Evolutionary conservation across 2,113 vertebrate genomes (phyloP), one percentile per base, ranked within the genome.

Genomic region (Setophaga kirtlandii): DNA sequence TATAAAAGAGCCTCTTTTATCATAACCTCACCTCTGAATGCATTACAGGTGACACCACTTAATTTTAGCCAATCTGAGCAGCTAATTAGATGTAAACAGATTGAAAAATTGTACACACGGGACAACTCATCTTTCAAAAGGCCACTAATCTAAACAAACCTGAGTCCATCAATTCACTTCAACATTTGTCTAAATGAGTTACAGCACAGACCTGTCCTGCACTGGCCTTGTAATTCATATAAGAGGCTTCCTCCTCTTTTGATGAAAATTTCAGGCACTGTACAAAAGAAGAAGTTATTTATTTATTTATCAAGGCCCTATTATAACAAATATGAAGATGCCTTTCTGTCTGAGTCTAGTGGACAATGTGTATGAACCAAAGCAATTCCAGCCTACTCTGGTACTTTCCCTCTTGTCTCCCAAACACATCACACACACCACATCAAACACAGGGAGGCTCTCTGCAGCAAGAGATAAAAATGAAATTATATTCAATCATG

Each of bases 21-120:
- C 92, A 71, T 83, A 86, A 73, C 91, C 80, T 97, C 94, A 96
- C 93, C 96, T 96, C 97, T 93, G 95, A 90, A 91, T 68, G 53
- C 95, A 90, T 95, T 81, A 70, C 75, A 88, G 87, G 73, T 83
- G 94, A 92, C 84, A 79, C 53, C 9, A 17, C 87, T 96, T 92
- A 91, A 94, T 97, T 93, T 86, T 37, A 94, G 89, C 87, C 88
- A 74, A 97, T 96, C 95, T 97, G 83, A 97, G 83, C 68, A 53
- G 70, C 91, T 93, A 96, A 97, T 96, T 97, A 96, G 87, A 92
- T 91, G 85, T 79, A 96, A 97, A 94, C 83, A 97, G 82, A 90
- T 58, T 94, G 93, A 94, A 96, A 95, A 94, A 82, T 68, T 78
- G 52, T 79, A 79, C 87, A 94, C 70, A 30, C 2, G 41, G 79